phyloP scores from a whole-genome alignment of 2,888 invertebrate genomes.

The Nasonovia ribisnigri region DNA sequence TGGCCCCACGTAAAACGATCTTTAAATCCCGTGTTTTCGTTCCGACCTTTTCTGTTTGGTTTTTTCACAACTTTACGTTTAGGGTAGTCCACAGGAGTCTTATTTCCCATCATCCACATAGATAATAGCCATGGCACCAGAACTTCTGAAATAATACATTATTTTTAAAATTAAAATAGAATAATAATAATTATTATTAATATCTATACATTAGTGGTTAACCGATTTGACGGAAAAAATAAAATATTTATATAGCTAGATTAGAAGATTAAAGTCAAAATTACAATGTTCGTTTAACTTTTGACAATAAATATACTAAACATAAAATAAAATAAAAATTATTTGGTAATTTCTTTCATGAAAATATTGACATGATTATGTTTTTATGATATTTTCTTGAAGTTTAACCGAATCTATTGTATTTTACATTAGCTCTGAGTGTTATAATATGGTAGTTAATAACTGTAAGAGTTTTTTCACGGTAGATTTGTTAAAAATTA shows the following conservation, averaged over 20 bases:
- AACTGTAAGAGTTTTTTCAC: constrained; percentile 16
- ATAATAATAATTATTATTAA: not conserved
- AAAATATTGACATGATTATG: not conserved
- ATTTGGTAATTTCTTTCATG: not conserved
- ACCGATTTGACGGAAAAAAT: too few relatives aligned
- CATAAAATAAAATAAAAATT: not conserved
- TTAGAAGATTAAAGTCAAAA: not conserved
- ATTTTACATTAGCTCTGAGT: not conserved
- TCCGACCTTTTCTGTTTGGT: constrained; percentile 26
- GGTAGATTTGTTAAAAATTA: constrained; percentile 41
- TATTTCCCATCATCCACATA: constrained; percentile 70
- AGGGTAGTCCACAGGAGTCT: constrained; percentile 41
- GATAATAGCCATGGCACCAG: constrained; percentile 71
- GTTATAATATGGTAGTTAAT: not conserved
- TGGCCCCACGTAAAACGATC: constrained; percentile 75
- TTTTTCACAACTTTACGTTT: constrained; percentile 51
- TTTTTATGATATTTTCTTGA: not conserved
- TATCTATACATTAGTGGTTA: too few relatives aligned
- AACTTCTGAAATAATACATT: constrained; percentile 69
- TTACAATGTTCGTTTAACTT: not conserved
- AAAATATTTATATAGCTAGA: not conserved
- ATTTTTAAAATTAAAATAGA: not conserved
- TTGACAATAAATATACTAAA: not conserved
- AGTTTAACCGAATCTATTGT: constrained; percentile 13
- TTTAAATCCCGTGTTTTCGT: constrained; percentile 37